These are phyloP conservation scores for Eustalomyia histrio DNA, from an alignment of 2,888 invertebrate genomes.

Conservation along the genomic window DNA sequence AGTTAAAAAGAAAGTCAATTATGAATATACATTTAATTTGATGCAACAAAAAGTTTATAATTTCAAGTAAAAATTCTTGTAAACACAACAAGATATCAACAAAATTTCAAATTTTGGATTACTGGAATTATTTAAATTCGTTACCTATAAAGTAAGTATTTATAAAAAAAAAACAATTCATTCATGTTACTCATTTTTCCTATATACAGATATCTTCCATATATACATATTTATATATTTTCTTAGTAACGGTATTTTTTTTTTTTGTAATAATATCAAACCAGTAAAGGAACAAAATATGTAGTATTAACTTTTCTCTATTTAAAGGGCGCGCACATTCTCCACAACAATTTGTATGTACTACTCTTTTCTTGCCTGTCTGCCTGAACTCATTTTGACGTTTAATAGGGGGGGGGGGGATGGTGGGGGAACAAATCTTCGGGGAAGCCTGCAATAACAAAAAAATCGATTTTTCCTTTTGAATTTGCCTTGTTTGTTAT, in stretches of 20 bases:
- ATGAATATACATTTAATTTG: too few species aligned
- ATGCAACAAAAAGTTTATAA: neutral
- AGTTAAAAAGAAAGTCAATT: neutral
- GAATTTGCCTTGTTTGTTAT: constrained; percentile 1
- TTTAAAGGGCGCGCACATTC: constrained; percentile 46
- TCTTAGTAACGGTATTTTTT: neutral
- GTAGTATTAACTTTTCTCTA: constrained; percentile 22
- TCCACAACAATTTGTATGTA: constrained; percentile 9
- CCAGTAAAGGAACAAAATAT: neutral
- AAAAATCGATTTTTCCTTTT: constrained; percentile 60
- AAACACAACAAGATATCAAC: neutral
- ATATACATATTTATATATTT: neutral
- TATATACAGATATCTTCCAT: neutral
- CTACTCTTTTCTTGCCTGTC: neutral
- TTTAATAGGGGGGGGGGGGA: neutral
- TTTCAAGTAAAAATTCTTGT: neutral
- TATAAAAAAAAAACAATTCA: constrained; percentile 22
- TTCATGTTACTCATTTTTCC: constrained; percentile 37
- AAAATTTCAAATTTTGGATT: neutral
- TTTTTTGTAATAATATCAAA: neutral
- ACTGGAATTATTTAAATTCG: neutral
- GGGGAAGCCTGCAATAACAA: constrained; percentile 35
- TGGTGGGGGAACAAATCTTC: constrained; percentile 8
- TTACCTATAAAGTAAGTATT: neutral
- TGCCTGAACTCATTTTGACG: constrained; percentile 3